Percentiles rank a stretch among this genome's conserved stretches.
phyloP scores from a whole-genome alignment of 2,888 invertebrate species.

The Sminthurinus aureus region DNA sequence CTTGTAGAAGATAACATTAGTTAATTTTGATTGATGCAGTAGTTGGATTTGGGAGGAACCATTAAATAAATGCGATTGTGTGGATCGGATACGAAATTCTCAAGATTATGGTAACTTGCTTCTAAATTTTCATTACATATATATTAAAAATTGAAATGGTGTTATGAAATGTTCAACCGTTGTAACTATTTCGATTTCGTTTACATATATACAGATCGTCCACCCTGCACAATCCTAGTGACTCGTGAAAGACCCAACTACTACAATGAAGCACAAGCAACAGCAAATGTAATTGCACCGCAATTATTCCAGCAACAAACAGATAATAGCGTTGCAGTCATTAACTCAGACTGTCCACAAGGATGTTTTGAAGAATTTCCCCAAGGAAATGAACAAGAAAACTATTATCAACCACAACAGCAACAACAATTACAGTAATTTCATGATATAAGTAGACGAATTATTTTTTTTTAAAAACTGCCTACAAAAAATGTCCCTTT shows the following conservation, averaged over 20 bases:
- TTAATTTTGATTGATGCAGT: background rate
- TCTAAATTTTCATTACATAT: background rate
- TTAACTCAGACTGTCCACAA: background rate
- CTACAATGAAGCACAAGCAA: background rate
- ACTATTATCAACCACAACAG: too few species aligned
- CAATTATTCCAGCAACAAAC: slow-evolving; percentile 9
- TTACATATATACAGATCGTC: slow-evolving; percentile 16
- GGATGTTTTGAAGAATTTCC: background rate
- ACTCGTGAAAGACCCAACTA: background rate
- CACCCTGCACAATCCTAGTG: slow-evolving; percentile 14
- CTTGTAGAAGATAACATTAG: too few species aligned
- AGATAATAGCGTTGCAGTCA: background rate
- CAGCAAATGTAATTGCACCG: background rate
- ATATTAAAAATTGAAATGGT: background rate
- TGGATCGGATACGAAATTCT: slow-evolving; percentile 36
- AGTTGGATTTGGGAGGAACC: slow-evolving; percentile 50
- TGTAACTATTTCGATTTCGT: background rate
- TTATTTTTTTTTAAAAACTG: background rate
- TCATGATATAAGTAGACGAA: background rate
- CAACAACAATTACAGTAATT: background rate
- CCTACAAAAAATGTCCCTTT: too few species aligned
- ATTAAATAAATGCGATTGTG: slow-evolving; percentile 30
- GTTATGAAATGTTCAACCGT: background rate
- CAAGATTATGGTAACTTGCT: slow-evolving; percentile 34
- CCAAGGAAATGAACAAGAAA: too few species aligned